Conservation (phyloP, 2,888 invertebrate genomes). For the Saturnia japonica region DNA sequence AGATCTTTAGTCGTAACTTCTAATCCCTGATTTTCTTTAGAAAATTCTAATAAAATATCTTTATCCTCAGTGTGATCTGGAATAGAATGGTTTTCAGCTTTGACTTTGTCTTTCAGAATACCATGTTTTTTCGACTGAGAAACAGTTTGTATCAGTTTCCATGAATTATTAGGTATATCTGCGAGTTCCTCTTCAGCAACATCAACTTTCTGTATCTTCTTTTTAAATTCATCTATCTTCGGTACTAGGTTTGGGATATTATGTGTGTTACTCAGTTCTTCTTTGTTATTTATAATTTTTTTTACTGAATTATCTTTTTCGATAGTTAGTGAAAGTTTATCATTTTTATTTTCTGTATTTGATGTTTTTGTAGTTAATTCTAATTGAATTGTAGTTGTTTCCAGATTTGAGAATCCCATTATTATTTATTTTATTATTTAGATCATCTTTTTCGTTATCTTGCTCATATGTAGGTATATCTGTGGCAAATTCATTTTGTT, state of each 20-base stretch:
- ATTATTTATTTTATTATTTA: constrained; percentile 28
- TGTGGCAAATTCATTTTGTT: constrained; percentile 18
- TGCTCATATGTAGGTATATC: constrained; percentile 21
- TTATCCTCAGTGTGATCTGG: constrained; percentile 55
- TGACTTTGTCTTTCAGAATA: constrained; percentile 62
- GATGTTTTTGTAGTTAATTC: constrained; percentile 26
- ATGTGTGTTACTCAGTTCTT: constrained; percentile 42
- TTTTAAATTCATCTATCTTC: constrained; percentile 73
- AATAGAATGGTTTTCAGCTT: constrained; percentile 50
- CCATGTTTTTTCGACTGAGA: constrained; percentile 74
- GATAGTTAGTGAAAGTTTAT: constrained; percentile 26
- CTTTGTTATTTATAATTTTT: constrained; percentile 38
- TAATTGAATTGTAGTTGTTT: constrained; percentile 26
- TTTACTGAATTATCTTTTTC: constrained; percentile 36
- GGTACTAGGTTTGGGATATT: constrained; percentile 48
- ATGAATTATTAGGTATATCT: constrained; percentile 71
- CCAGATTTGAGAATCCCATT: constrained; percentile 23
- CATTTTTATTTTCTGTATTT: constrained; percentile 26
- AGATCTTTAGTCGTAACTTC: constrained; percentile 88
- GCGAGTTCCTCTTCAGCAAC: constrained; percentile 70
- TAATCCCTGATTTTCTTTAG: constrained; percentile 84
- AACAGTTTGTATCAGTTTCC: constrained; percentile 83
- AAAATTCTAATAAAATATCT: constrained; percentile 66
- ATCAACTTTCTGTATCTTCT: constrained; percentile 75
- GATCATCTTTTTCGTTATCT: constrained; percentile 21